Conservation (phyloP, 2,113 vertebrate species). For the Falco punctatus region DNA sequence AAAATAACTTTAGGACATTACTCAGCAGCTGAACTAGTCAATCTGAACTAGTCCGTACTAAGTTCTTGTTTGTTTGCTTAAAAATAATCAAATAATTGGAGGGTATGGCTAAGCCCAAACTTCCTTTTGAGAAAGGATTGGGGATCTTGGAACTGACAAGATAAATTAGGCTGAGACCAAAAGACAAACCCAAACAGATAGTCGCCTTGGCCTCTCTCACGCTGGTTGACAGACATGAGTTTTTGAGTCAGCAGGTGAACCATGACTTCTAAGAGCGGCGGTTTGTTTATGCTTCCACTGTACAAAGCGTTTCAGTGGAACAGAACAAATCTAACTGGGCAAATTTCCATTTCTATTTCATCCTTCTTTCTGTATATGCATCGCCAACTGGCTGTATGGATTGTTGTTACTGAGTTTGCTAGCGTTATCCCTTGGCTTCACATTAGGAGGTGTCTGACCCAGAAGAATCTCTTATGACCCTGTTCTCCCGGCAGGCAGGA, state of each 20-base stretch:
- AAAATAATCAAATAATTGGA: constrained; percentile 21
- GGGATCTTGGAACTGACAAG: constrained; percentile 39
- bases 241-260: constrained; percentile 51
- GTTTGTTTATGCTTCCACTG: constrained; percentile 52
- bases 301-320: constrained; percentile 23
- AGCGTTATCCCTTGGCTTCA: background rate
- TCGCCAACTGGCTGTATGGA: background rate
- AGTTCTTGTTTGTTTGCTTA: constrained; percentile 34
- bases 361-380: background rate
- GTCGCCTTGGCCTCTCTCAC: constrained; percentile 24
- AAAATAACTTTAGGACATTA: background rate
- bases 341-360: background rate
- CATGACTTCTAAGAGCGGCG: constrained; percentile 42
- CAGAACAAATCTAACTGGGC: background rate
- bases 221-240: constrained; percentile 25
- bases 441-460: constrained; percentile 25
- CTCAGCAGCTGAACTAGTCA: background rate
- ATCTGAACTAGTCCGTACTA: background rate
- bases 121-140: constrained; percentile 31
- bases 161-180: constrained; percentile 33
- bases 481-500: background rate
- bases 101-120: background rate
- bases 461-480: background rate
- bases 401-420: background rate
- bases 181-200: constrained; percentile 41